Conservation (phyloP, 2,113 vertebrate species). For the Pedetes capensis region DNA sequence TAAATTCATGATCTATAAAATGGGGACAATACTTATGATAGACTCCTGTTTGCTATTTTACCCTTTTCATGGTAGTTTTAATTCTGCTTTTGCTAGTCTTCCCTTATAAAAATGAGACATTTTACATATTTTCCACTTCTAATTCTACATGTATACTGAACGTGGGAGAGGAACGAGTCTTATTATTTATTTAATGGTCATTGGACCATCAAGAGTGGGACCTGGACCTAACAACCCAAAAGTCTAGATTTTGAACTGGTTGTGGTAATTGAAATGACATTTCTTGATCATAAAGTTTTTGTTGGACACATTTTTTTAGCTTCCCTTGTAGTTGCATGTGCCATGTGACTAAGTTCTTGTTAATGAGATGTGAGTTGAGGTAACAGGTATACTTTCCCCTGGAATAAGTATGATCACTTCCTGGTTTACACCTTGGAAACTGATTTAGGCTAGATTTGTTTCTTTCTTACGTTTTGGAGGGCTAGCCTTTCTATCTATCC, state of each 20-base stretch:
- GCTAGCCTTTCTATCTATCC: background rate
- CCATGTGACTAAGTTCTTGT: background rate
- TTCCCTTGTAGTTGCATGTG: background rate
- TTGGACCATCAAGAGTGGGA: background rate
- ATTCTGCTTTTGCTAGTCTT: background rate
- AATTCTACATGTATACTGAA: background rate
- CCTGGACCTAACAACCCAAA: background rate
- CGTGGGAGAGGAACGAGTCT: background rate
- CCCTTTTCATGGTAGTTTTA: background rate
- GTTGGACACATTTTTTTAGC: background rate
- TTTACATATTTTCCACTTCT: background rate
- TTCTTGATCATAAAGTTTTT: background rate
- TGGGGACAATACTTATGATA: background rate
- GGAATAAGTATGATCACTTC: background rate
- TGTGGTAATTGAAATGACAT: background rate
- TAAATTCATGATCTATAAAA: background rate
- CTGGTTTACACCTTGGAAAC: background rate
- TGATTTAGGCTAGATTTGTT: background rate
- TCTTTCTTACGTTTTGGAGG: background rate
- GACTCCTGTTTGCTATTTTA: background rate
- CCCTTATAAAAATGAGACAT: background rate
- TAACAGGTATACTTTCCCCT: background rate
- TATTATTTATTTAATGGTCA: background rate
- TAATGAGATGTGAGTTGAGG: background rate
- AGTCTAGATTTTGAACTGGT: background rate